These are phyloP conservation scores for Heliconius sara DNA, from an alignment of 2,888 invertebrate species.

Conservation along the genomic window DNA sequence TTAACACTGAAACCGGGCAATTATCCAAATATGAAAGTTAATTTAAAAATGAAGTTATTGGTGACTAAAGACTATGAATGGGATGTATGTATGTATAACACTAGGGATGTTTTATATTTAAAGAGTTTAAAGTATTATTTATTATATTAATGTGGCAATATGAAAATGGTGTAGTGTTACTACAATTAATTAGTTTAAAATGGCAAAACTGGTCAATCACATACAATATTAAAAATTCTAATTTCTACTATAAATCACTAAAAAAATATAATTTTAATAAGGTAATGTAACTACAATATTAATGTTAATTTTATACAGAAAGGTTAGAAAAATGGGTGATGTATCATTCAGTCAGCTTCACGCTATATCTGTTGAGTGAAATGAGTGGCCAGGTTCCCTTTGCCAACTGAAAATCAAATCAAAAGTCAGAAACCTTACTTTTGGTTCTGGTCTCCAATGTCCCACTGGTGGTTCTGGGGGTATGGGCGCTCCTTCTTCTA, in stretches of 20 bases:
- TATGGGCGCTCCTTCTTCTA: constrained; percentile 97
- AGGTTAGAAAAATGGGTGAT: not conserved
- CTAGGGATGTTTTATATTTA: not conserved
- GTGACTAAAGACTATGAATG: not conserved
- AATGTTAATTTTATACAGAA: not conserved
- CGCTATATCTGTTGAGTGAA: too few species aligned
- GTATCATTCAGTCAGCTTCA: not conserved
- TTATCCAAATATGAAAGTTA: not conserved
- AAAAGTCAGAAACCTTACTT: constrained; percentile 60
- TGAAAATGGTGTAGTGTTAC: not conserved
- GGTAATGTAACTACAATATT: not conserved
- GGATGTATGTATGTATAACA: not conserved
- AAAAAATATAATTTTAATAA: not conserved
- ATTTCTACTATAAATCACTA: not conserved
- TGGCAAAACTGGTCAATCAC: constrained; percentile 45
- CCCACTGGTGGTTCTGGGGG: constrained; percentile 96
- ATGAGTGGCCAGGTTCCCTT: not conserved
- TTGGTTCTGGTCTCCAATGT: constrained; percentile 92
- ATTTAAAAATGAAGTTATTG: not conserved
- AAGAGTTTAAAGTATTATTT: not conserved
- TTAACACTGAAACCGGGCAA: not conserved
- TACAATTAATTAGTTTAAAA: constrained; percentile 10
- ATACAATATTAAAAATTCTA: not conserved
- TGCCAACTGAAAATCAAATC: not conserved
- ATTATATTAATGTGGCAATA: not conserved